Conservation (phyloP, 2,888 invertebrate species). For the Dynastes hyllus region DNA sequence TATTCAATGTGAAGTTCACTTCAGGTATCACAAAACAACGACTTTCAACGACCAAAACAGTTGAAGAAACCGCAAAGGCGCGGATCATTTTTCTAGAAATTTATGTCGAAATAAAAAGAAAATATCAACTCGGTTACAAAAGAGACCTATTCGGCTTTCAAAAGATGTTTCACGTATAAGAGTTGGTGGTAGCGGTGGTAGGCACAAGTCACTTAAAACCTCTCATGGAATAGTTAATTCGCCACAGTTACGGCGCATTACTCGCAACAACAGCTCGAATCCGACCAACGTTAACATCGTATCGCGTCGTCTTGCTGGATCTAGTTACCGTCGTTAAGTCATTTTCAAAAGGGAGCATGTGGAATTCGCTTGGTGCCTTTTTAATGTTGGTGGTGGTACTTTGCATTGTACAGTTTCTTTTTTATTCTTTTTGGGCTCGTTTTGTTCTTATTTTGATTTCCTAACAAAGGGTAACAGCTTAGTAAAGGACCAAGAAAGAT, state of each 20-base stretch:
- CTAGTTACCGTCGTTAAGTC: no score
- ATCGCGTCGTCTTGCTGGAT: no score
- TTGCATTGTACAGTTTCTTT: no score
- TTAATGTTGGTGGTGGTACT: no score
- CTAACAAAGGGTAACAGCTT: no score
- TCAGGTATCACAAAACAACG: not conserved
- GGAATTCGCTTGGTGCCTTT: no score
- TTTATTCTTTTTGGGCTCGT: no score
- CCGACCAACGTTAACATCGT: no score
- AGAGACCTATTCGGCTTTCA: not conserved
- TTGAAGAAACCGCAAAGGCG: constrained; percentile 32
- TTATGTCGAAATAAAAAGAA: constrained; percentile 51
- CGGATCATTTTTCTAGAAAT: constrained; percentile 51
- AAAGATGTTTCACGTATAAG: no score
- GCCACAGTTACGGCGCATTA: constrained; percentile 60
- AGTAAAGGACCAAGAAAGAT: no score
- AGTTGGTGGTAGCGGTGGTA: not conserved
- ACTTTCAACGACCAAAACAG: constrained; percentile 5
- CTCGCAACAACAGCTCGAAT: constrained; percentile 28
- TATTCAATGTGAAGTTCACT: not conserved
- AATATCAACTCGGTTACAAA: constrained; percentile 22
- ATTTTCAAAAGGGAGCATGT: no score
- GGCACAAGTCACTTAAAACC: constrained; percentile 48
- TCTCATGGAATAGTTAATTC: constrained; percentile 55
- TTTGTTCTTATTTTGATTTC: no score